These are phyloP conservation scores for Dyspetes luteomarginatus DNA, from an alignment of 2,888 invertebrate genomes.

Conservation along the genomic window DNA sequence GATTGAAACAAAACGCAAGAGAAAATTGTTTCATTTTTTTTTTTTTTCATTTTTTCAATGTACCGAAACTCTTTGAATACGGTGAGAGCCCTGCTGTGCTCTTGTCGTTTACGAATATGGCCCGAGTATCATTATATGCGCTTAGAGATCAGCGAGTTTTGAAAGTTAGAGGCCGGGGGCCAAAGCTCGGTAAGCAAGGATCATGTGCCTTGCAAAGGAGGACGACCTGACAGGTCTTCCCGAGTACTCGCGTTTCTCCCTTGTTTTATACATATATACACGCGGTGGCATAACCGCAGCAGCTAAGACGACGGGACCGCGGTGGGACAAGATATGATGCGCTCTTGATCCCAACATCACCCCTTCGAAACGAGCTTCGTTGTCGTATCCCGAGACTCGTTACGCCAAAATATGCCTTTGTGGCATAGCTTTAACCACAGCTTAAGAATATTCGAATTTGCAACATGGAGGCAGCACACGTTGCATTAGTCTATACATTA, in stretches of 20 bases:
- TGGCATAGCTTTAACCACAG: slow-evolving; percentile 18
- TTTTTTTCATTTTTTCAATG: slow-evolving; percentile 1
- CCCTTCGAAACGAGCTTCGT: slow-evolving; percentile 9
- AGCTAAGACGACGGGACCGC: slow-evolving; percentile 56
- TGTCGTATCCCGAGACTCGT: slow-evolving; percentile 48
- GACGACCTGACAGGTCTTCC: slow-evolving; percentile 60
- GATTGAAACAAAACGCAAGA: slow-evolving; percentile 22
- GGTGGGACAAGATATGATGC: slow-evolving; percentile 49
- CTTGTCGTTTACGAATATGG: slow-evolving; percentile 57
- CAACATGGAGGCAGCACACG: not conserved
- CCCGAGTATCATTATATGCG: slow-evolving; percentile 50
- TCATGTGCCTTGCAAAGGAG: slow-evolving; percentile 48
- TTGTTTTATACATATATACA: slow-evolving; percentile 18
- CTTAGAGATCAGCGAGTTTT: slow-evolving; percentile 59
- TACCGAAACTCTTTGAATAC: not conserved
- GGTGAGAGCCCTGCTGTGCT: slow-evolving; percentile 29
- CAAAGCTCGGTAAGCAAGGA: slow-evolving; percentile 45
- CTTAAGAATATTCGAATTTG: slow-evolving; percentile 23
- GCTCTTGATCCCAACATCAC: slow-evolving; percentile 51
- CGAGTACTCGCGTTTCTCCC: slow-evolving; percentile 45
- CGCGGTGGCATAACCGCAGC: slow-evolving; percentile 47
- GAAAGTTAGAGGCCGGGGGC: slow-evolving; percentile 56
- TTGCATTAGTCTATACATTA: slow-evolving; percentile 25
- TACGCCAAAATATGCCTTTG: slow-evolving; percentile 47
- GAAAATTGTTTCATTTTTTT: slow-evolving; percentile 13